A percentile compares a stretch with the other conserved stretches of the same genome.
Conservation (phyloP, 30 jellyfish, hydroid and myxozoan genomes). For the Aurelia sp. region DNA sequence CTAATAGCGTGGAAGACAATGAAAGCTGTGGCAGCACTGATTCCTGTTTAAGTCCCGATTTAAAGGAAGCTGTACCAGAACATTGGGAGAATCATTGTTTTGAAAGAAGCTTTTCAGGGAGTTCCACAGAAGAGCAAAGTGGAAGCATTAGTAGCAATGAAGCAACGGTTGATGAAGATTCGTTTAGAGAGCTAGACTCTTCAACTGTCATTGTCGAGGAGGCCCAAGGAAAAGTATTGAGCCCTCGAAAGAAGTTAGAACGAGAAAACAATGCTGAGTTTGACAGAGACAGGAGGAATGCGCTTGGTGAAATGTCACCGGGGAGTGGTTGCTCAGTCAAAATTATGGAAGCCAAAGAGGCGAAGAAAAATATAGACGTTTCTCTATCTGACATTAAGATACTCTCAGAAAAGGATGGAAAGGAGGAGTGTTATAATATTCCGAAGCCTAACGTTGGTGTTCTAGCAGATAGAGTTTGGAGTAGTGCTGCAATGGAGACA, state of each 20-base stretch:
- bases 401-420: neutral
- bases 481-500: neutral
- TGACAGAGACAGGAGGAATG: too few relatives aligned
- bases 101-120: neutral
- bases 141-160: constrained; percentile 3
- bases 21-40: neutral
- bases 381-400: neutral
- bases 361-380: neutral
- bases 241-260: neutral
- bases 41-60: neutral
- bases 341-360: neutral
- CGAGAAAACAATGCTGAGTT: too few relatives aligned
- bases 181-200: neutral
- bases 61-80: neutral
- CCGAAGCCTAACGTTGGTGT: neutral
- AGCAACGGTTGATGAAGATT: neutral
- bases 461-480: neutral
- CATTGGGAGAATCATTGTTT: neutral
- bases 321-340: neutral
- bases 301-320: too few relatives aligned
- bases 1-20: neutral
- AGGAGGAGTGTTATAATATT: neutral
- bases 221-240: too few relatives aligned
- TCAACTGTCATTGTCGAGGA: neutral
- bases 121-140: neutral